Percentiles rank a stretch among this genome's conserved stretches.
Conservation (phyloP, 2,113 vertebrate species). For the Alaudala cheleensis region DNA sequence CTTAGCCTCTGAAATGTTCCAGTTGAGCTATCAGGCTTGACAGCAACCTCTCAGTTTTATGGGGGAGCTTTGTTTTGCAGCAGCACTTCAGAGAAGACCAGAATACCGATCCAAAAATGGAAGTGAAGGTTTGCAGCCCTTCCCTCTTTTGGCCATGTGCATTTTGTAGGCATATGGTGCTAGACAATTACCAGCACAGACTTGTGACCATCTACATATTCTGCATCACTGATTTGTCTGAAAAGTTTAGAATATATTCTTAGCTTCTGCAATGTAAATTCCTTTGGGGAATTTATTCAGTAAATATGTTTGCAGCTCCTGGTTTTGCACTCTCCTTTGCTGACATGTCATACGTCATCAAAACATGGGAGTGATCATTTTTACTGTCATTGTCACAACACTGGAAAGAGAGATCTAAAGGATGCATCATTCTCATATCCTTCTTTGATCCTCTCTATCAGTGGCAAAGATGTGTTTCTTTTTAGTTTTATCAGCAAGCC, state of each 20-base stretch:
- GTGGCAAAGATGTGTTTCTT: not conserved
- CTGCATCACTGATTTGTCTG: not conserved
- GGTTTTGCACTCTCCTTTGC: not conserved
- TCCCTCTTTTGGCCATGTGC: not conserved
- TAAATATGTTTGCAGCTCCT: not conserved
- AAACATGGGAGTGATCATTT: not conserved
- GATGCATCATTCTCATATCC: not conserved
- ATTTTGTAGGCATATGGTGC: not conserved
- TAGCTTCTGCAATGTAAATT: not conserved
- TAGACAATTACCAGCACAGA: not conserved
- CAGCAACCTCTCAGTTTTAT: constrained; percentile 25
- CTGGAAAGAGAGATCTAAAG: not conserved
- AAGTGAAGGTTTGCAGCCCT: not conserved
- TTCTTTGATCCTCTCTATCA: not conserved
- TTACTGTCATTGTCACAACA: not conserved
- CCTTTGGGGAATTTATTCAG: not conserved
- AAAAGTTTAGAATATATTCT: not conserved
- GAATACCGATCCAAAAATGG: constrained; percentile 28
- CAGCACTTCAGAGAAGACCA: not conserved
- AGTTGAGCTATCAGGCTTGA: not conserved
- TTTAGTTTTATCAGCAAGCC: not conserved
- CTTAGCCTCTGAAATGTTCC: not conserved
- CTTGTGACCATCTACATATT: not conserved
- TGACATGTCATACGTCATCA: not conserved
- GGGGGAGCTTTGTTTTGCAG: not conserved